A percentile compares a stretch with the other conserved stretches of the same genome.
Evolutionary conservation across 2,797 vertebrate genomes (phyloP).

Genomic region (Sebastes nivosus): DNA sequence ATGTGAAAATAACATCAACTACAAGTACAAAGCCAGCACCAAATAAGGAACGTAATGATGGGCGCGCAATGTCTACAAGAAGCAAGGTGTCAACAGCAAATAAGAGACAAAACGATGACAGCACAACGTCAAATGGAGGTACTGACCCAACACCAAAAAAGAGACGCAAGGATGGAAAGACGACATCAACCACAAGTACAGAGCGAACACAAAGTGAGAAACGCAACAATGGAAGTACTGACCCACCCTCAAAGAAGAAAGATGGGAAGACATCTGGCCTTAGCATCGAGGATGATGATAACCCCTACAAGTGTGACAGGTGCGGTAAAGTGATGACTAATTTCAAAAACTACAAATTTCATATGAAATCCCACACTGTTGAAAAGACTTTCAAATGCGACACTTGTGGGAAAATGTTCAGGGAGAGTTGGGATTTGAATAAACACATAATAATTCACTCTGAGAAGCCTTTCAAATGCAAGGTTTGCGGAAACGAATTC

Average conservation of each 20-base stretch:
- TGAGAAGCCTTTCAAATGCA: conserved; percentile 59
- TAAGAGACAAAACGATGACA: not conserved
- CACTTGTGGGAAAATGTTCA: conserved; percentile 59
- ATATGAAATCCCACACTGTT: conserved; percentile 64
- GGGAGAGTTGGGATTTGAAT: conserved; percentile 63
- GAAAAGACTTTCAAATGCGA: conserved; percentile 56
- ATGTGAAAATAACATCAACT: not conserved
- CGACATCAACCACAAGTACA: not conserved
- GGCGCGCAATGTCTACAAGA: not conserved
- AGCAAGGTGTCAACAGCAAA: not conserved
- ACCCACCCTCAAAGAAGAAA: not conserved
- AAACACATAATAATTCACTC: conserved; percentile 53
- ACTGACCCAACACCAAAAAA: conserved; percentile 2
- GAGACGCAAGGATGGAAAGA: not conserved
- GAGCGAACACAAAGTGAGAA: not conserved
- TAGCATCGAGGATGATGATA: not conserved
- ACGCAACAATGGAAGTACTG: not conserved
- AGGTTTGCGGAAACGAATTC: conserved; percentile 47
- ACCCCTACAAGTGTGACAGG: conserved; percentile 55
- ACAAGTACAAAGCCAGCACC: not conserved
- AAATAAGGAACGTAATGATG: not conserved
- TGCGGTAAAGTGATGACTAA: conserved; percentile 59
- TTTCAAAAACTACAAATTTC: conserved; percentile 67
- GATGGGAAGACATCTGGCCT: not conserved
- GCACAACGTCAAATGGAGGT: not conserved